These are phyloP conservation scores for Pavo muticus DNA, from an alignment of 2,113 vertebrate genomes.

Conservation along the genomic window DNA sequence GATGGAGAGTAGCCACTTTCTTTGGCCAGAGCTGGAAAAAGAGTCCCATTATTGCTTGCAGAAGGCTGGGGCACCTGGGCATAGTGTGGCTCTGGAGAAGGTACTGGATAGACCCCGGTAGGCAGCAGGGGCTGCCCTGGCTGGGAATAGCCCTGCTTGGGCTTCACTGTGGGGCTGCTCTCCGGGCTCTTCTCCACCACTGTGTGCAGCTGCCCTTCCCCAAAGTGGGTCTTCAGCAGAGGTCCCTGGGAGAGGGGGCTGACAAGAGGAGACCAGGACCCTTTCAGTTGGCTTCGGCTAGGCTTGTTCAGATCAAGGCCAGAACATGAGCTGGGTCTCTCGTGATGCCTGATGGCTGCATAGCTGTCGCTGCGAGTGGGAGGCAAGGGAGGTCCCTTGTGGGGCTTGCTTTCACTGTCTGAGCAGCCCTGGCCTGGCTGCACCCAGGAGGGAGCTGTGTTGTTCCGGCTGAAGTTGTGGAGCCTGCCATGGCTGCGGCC, in stretches of 20 bases:
- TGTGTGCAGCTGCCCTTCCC: constrained; percentile 90
- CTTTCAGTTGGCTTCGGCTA: constrained; percentile 80
- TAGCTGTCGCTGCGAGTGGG: constrained; percentile 94
- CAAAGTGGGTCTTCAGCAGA: constrained; percentile 59
- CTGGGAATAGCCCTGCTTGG: constrained; percentile 83
- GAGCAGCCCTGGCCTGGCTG: constrained; percentile 73
- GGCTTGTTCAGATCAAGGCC: constrained; percentile 85
- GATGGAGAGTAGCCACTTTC: constrained; percentile 78
- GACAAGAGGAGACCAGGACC: constrained; percentile 79
- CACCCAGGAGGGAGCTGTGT: constrained; percentile 73
- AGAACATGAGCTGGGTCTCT: constrained; percentile 88
- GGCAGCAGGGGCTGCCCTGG: constrained; percentile 85
- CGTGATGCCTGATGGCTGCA: constrained; percentile 85
- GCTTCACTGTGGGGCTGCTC: constrained; percentile 88
- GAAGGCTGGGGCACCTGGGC: constrained; percentile 85
- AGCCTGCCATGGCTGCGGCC: constrained; percentile 59
- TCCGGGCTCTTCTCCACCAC: constrained; percentile 95
- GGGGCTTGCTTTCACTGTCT: constrained; percentile 69
- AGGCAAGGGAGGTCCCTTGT: constrained; percentile 83
- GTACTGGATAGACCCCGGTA: constrained; percentile 84
- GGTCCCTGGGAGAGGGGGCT: constrained; percentile 72
- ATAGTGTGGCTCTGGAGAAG: constrained; percentile 88
- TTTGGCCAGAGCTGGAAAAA: constrained; percentile 87
- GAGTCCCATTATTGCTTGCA: constrained; percentile 56
- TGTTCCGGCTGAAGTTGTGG: constrained; percentile 73